Evolutionary conservation across 1,140 invertebrate species (phyloP).

Genomic region (Bombus consobrinus): DNA sequence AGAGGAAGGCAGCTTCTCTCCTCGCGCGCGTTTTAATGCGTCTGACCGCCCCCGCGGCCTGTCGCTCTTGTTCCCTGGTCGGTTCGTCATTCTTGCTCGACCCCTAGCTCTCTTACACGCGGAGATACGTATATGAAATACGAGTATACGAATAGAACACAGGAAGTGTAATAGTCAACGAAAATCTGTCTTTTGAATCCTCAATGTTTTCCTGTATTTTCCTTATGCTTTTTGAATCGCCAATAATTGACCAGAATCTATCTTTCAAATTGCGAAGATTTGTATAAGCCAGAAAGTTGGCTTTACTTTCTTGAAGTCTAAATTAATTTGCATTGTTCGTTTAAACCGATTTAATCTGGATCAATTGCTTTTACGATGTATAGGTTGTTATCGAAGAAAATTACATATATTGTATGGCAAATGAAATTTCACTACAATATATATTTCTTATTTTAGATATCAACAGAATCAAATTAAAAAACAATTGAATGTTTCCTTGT

Average conservation of each 20-base stretch:
- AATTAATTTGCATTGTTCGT: too few relatives aligned
- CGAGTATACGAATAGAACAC: background rate
- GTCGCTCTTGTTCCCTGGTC: constrained; percentile 46
- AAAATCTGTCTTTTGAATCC: background rate
- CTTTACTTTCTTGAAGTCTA: too few relatives aligned
- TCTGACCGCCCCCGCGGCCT: constrained; percentile 62
- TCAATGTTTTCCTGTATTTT: background rate
- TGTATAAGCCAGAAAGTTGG: too few relatives aligned
- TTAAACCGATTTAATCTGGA: too few relatives aligned
- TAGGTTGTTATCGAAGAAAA: too few relatives aligned
- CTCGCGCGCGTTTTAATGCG: constrained; percentile 57
- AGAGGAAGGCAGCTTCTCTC: constrained; percentile 39
- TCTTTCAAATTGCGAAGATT: too few relatives aligned
- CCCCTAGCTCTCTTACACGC: background rate
- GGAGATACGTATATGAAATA: background rate
- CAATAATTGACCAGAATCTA: background rate
- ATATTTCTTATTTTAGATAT: too few relatives aligned
- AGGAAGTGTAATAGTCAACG: background rate
- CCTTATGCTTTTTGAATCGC: background rate
- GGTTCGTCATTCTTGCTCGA: background rate
- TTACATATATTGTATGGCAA: too few relatives aligned
- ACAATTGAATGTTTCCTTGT: too few relatives aligned
- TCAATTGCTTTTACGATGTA: too few relatives aligned
- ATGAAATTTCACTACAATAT: too few relatives aligned
- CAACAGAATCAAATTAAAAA: too few relatives aligned